phyloP scores from a whole-genome alignment of 1,140 invertebrate species.

The Leptinotarsa undecemlineata region DNA sequence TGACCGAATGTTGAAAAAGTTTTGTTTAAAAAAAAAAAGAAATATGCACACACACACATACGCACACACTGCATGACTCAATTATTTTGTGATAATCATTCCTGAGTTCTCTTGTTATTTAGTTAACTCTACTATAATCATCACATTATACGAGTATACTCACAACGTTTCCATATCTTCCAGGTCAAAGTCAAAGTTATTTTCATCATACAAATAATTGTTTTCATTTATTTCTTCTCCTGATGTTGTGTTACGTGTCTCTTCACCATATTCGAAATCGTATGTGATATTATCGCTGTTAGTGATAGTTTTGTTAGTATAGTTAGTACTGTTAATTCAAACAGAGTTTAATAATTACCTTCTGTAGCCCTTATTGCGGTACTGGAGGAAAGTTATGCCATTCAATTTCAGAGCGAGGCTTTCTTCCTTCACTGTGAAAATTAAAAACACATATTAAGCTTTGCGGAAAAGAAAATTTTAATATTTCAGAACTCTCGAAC shows the following conservation, averaged over 20 bases:
- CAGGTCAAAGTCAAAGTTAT: constrained; percentile 43
- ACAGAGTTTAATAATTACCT: constrained; percentile 43
- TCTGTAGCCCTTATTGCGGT: constrained; percentile 50
- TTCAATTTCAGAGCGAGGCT: constrained; percentile 49
- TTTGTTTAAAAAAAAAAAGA: too few relatives aligned
- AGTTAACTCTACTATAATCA: constrained; percentile 27
- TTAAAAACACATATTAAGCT: constrained; percentile 18
- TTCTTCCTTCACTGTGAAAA: constrained; percentile 44
- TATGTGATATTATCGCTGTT: constrained; percentile 42
- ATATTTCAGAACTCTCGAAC: neutral
- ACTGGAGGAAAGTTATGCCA: constrained; percentile 51
- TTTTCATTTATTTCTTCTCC: constrained; percentile 34
- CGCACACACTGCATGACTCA: too few relatives aligned
- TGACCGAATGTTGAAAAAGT: too few relatives aligned
- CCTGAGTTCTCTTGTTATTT: neutral
- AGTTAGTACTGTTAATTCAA: constrained; percentile 18
- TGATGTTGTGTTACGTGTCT: constrained; percentile 38
- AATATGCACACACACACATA: too few relatives aligned
- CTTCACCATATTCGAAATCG: constrained; percentile 39
- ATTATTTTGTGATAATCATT: neutral
- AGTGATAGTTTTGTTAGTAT: constrained; percentile 32
- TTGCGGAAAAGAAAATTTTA: neutral
- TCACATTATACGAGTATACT: constrained; percentile 14
- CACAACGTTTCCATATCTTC: constrained; percentile 21
- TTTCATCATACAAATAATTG: constrained; percentile 40